These are phyloP conservation scores for Pristionchus japonicus DNA, from an alignment of 2,888 invertebrate species.

Conservation along the genomic window DNA sequence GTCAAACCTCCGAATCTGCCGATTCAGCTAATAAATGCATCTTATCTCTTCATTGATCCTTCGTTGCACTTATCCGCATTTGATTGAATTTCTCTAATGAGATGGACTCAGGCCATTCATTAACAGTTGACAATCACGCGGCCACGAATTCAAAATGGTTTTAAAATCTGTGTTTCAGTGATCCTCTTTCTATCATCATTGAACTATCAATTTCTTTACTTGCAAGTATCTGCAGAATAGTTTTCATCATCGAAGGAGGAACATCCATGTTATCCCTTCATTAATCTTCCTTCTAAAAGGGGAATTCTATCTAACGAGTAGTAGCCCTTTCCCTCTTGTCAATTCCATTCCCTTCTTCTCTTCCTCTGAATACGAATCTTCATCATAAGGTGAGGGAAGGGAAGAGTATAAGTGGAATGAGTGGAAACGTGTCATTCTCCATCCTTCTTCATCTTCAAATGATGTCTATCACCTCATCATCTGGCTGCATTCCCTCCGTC, in stretches of 20 bases:
- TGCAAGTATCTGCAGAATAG: background rate
- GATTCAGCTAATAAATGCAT: conserved; percentile 29
- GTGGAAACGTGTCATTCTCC: background rate
- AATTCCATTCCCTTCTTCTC: background rate
- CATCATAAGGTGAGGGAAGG: background rate
- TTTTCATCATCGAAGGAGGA: background rate
- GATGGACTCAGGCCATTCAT: background rate
- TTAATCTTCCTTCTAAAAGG: background rate
- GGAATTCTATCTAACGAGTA: background rate
- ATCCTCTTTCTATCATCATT: too few relatives aligned
- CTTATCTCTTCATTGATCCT: background rate
- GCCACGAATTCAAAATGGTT: background rate
- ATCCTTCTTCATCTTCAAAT: background rate
- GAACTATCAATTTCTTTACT: too few relatives aligned
- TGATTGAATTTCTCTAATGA: background rate
- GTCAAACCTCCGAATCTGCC: conserved; percentile 16
- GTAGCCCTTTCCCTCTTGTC: background rate
- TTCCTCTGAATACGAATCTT: background rate
- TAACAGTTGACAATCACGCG: background rate
- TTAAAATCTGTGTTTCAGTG: too few relatives aligned
- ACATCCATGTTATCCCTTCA: background rate
- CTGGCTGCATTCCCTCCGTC: too few relatives aligned
- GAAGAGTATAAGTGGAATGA: background rate
- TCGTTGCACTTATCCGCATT: background rate
- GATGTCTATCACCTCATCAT: background rate